These are phyloP conservation scores for Dermochelys coriacea DNA, from an alignment of 2,797 vertebrate genomes.

Conservation along the genomic window DNA sequence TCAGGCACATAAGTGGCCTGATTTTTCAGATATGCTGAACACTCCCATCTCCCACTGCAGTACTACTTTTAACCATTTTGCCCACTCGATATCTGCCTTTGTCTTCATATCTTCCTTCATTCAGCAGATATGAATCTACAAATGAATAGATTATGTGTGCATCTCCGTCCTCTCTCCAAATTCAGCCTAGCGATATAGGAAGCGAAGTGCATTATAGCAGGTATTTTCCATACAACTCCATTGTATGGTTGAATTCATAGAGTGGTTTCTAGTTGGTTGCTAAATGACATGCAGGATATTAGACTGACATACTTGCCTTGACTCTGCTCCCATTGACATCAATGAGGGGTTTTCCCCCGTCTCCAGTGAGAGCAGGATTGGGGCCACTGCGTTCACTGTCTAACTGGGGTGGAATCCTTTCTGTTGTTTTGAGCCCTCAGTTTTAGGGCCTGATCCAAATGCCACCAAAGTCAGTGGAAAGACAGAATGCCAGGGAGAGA, in stretches of 20 bases:
- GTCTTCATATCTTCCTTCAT: not conserved
- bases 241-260: not conserved
- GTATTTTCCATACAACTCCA: not conserved
- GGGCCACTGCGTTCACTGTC: not conserved
- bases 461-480: not conserved
- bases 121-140: not conserved
- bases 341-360: not conserved
- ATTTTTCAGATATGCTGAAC: not conserved
- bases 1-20: not conserved
- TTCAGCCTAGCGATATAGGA: not conserved
- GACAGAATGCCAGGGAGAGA: not conserved
- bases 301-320: not conserved
- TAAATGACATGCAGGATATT: not conserved
- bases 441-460: not conserved
- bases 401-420: not conserved
- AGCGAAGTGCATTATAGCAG: not conserved
- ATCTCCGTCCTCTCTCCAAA: not conserved
- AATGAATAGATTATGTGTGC: not conserved
- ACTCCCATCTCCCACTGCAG: too few species aligned
- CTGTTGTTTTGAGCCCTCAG: not conserved
- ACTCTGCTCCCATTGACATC: not conserved
- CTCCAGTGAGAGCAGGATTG: not conserved
- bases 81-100: not conserved
- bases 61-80: not conserved
- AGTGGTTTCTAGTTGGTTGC: not conserved